A percentile compares a stretch with the other conserved stretches of the same genome.
Conservation (phyloP, 2,113 vertebrate genomes). For the Peucedramus taeniatus region DNA sequence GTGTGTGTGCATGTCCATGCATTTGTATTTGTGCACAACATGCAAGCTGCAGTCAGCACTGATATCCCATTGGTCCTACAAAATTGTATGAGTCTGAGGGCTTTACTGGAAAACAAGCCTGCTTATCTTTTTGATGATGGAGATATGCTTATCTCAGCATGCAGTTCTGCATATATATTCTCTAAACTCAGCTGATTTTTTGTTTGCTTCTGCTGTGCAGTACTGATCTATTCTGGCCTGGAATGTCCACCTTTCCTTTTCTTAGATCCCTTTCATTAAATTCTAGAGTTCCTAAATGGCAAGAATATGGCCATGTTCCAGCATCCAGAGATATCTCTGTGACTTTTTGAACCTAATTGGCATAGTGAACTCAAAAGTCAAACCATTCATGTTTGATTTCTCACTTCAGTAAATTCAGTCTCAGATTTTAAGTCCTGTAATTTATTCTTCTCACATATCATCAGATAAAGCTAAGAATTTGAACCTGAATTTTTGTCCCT, state of each 20-base stretch:
- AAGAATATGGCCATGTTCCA: not conserved
- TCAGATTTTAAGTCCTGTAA: not conserved
- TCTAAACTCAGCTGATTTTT: not conserved
- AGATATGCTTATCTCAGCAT: not conserved
- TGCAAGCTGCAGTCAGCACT: not conserved
- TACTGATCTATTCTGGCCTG: not conserved
- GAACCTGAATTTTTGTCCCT: not conserved
- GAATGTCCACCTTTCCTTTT: not conserved
- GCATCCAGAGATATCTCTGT: not conserved
- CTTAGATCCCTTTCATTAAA: not conserved
- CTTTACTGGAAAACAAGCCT: not conserved
- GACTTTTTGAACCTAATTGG: not conserved
- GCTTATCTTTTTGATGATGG: not conserved
- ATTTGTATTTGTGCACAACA: not conserved
- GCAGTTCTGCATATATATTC: not conserved
- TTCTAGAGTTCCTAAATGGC: not conserved
- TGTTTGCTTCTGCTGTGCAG: not conserved
- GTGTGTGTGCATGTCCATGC: too few relatives aligned
- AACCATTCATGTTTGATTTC: not conserved
- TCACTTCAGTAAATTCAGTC: not conserved
- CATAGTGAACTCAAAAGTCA: not conserved
- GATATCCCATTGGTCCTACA: not conserved
- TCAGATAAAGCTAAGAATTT: not conserved
- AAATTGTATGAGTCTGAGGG: not conserved
- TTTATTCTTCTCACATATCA: not conserved